Conservation (phyloP, 1,140 invertebrate species). For the Arion vulgaris region DNA sequence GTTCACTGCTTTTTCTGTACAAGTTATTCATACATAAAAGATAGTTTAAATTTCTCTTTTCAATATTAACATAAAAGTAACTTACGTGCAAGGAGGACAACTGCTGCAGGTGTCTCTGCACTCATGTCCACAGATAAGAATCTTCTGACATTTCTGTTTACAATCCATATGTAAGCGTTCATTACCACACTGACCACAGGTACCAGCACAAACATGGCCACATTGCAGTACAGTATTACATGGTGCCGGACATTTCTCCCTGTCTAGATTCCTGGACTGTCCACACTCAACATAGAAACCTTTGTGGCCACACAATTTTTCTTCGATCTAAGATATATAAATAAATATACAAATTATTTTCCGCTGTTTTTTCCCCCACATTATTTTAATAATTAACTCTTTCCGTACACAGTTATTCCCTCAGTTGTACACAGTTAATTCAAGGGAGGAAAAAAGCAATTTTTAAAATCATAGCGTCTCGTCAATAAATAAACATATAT, state of each 20-base stretch:
- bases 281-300: slow-evolving; percentile 77
- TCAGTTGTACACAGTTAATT: too few relatives aligned
- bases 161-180: slow-evolving; percentile 78
- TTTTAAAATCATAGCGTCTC: too few relatives aligned
- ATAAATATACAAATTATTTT: too few relatives aligned
- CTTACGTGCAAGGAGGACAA: slow-evolving; percentile 77
- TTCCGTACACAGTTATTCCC: too few relatives aligned
- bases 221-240: slow-evolving; percentile 52
- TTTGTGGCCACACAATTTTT: slow-evolving; percentile 75
- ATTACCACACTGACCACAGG: slow-evolving; percentile 74
- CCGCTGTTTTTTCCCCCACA: too few relatives aligned
- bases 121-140: slow-evolving; percentile 71
- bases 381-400: too few relatives aligned
- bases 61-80: too few relatives aligned
- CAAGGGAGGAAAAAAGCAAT: too few relatives aligned
- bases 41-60: too few relatives aligned
- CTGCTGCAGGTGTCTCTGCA: slow-evolving; percentile 58
- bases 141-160: slow-evolving; percentile 59
- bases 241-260: slow-evolving; percentile 39
- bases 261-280: slow-evolving; percentile 22
- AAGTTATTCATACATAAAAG: too few relatives aligned
- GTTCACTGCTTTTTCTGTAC: too few relatives aligned
- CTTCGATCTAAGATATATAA: background rate
- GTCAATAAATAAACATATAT: too few relatives aligned
- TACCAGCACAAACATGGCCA: slow-evolving; percentile 59